Base-by-base conservation (phyloP, 2,888 invertebrate genomes). In the Philaethria dido region DNA sequence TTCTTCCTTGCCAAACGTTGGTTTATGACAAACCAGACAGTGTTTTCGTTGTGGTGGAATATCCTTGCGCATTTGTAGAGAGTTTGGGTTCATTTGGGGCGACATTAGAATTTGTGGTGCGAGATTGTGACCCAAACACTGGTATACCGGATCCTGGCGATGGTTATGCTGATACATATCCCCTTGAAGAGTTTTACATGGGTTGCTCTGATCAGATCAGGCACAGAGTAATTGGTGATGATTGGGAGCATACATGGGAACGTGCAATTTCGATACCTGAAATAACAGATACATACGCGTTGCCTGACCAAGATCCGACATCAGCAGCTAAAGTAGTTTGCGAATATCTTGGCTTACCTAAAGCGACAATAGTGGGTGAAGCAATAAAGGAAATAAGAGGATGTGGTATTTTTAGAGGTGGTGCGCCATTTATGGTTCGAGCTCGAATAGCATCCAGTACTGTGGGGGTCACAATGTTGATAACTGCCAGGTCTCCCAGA, bases 81-180 rank as follows among this genome's bases (percentile, higher is more conserved):
- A 96, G 96, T 67, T 93, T 96, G 54, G 96, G 96, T 85, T 89
- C 97, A 0, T 98, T 99, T 86, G 96, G 96, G 1, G 97, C 98
- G 6, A 97, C 97, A 0, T 88, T 99, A 74, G 98, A 98, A 82
- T 99, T 99, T 85, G 93, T 96, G 29, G 99, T 99, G 0, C 97
- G 97, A 77, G 99, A 99, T 89, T 99, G 99, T 80, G 99, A 99
- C 88, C 99, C 99, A 0, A 95, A 95, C 20, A 98, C 99, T 0
- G 99, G 99, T 0, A 93, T 96, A 55, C 97, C 99, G 0, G 98
- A 99, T 75, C 96, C 98, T 2, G 99, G 98, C n/a, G 99, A 99
- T 76, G 95, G 99, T 6, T 99, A 99, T 78, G 96, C 97, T 65
- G 99, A 99, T 82, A 98, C 98, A 69, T 99, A 99, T 82, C 97